Evolutionary conservation across 1,140 invertebrate genomes (phyloP).

Genomic region (Eupristina koningsbergeri): DNA sequence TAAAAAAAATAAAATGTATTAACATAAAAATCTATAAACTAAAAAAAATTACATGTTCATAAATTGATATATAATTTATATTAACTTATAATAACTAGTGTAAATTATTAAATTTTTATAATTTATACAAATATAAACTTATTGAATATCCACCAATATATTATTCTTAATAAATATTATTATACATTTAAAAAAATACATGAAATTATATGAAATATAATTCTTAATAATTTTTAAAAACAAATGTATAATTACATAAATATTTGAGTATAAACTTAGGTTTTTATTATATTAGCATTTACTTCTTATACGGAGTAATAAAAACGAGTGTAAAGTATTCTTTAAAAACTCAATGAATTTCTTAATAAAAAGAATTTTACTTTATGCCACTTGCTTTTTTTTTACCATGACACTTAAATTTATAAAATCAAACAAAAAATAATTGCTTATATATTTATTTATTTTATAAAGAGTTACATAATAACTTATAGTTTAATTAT

Average conservation of each 20-base stretch:
- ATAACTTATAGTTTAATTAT: constrained; percentile 2
- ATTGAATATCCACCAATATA: no score
- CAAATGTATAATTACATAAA: neutral
- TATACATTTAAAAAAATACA: no score
- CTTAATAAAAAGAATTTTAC: neutral
- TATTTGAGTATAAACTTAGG: neutral
- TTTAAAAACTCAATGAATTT: neutral
- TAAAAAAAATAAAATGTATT: constrained; percentile 50
- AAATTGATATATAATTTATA: neutral
- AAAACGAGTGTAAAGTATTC: neutral
- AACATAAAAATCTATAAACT: neutral
- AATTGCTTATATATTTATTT: constrained; percentile 14
- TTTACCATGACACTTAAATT: constrained; percentile 6
- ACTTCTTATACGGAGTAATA: neutral
- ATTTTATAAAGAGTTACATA: constrained; percentile 34
- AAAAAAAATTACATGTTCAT: neutral
- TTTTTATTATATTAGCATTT: neutral
- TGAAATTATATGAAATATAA: no score
- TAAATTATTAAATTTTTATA: neutral
- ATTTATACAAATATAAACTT: no score
- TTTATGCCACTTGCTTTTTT: neutral
- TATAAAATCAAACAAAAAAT: constrained; percentile 11
- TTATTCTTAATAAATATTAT: no score
- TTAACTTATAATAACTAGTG: neutral
- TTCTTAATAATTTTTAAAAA: no score